Evolutionary conservation across 2,113 vertebrate species (phyloP), one percentile per base, ranked within the genome.

Genomic region (Pelecanus crispus): DNA sequence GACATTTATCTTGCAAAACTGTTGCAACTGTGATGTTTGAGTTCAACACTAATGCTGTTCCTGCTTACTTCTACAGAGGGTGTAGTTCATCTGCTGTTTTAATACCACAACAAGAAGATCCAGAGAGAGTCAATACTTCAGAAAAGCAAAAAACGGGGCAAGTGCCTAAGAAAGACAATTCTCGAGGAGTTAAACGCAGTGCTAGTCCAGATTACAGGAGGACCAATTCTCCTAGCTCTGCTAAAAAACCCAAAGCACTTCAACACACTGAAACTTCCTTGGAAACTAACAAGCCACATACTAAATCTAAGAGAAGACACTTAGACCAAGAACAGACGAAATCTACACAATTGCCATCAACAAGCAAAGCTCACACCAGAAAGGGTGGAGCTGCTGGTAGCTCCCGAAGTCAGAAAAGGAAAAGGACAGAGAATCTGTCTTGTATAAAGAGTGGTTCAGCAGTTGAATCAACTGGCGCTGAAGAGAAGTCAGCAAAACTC

Each of bases 401-500:
- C 97, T 98, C 99, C 96, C 98, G 98, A 95, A 98, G 98, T 97
- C 99, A 99, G 97, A 99, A 99, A 99, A 99, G 99, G 95, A 99
- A 99, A 98, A 99, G 99, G 99, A 98, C 99, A 94, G 99, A 99
- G 96, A 97, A 98, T 97, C 97, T 98, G 96, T 98, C 99, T 97
- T 98, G 98, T 98, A 97, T 99, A 97, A 99, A 98, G 98, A 98
- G 98, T 98, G 98, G 98, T 97, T 98, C 98, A 98, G 98, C 98
- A 97, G 98, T 98, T 97, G 98, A 99, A 97, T 98, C 98, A 98
- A 98, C 99, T 98, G 98, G 99, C 98, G 98, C 98, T 82, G 99
- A 99, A 98, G 98, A 99, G 98, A 99, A 98, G 98, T 98, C 99
- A 98, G 99, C 98, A 98, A 99, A 99, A 99, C 98, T 99, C 98